Conservation (phyloP, 2,888 invertebrate genomes). For the Mythimna lalbum region DNA sequence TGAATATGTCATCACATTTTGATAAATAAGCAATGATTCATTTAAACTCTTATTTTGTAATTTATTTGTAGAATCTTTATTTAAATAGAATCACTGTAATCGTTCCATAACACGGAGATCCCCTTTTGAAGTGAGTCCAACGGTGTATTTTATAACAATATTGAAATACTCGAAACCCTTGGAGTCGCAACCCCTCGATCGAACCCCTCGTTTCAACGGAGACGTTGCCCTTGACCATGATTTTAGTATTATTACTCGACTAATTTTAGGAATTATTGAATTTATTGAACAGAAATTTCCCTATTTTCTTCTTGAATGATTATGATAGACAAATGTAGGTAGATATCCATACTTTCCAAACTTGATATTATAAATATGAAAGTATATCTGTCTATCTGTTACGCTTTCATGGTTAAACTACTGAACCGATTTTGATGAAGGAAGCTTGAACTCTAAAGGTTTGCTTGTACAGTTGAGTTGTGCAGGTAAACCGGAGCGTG, state of each 20-base stretch:
- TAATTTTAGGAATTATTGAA: background rate
- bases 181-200: background rate
- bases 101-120: background rate
- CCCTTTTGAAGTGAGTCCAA: background rate
- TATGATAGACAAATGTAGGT: background rate
- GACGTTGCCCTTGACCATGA: constrained; percentile 5
- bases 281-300: no score
- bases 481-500: no score
- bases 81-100: constrained; percentile 1
- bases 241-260: background rate
- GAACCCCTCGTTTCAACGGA: constrained; percentile 7
- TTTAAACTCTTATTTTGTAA: background rate
- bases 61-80: background rate
- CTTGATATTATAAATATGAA: no score
- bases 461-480: no score
- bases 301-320: no score
- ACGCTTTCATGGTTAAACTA: no score
- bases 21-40: background rate
- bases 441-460: no score
- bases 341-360: no score
- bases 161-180: background rate
- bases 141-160: background rate
- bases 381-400: no score
- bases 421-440: background rate
- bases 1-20: background rate